Evolutionary conservation across 2,888 invertebrate genomes (phyloP), one percentile per base, ranked within the genome.

Genomic region (Crossocerus cetratus): DNA sequence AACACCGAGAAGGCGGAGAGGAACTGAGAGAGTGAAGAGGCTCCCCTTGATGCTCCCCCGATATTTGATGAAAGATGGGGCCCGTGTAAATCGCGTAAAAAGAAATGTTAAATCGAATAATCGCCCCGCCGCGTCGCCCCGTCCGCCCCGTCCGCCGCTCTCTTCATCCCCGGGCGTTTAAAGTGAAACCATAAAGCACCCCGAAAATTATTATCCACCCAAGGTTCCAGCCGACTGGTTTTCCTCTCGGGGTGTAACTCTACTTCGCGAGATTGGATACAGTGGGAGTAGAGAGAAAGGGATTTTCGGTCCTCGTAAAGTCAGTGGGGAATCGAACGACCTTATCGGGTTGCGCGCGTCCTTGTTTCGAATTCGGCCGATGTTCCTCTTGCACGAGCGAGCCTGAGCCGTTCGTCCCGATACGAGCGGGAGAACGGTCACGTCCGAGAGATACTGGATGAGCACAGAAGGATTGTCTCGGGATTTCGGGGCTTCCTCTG

Each of bases 401-500:
- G 43, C 3, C 5, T 44, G 16, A 42, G 60, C 16, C 58, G 59
- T 54, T 71, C 20, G 53, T 60, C 54, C 42, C 64, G 49, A 55
- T 55, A 23, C 23, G 18, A 5, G 32, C 21, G 16, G 49, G 54
- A 59, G 56, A 62, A 56, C 49, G 68, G 69, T 78, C 79, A 69
- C 74, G 76, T 65, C 58, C 64, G 69, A 5, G 32, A 56, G 62
- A 71, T 49, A 14, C 64, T 65, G 55, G 72, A 77, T 65, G 58
- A 65, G 65, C 54, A n/a, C n/a, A 64, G 70, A 75, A 66, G 80
- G 80, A 80, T 77, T 75, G 73, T 65, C 66, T 63, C 45, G 63
- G 71, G 65, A 71, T 74, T 68, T 61, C 64, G 18, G 14, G 32
- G 8, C 32, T 32, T 32, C 32, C 32, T 32, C 32, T 1, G 32